A percentile compares a stretch with the other conserved stretches of the same genome.
These are phyloP conservation scores for Euthynnus affinis DNA, from an alignment of 2,797 vertebrate genomes.

Conservation along the genomic window DNA sequence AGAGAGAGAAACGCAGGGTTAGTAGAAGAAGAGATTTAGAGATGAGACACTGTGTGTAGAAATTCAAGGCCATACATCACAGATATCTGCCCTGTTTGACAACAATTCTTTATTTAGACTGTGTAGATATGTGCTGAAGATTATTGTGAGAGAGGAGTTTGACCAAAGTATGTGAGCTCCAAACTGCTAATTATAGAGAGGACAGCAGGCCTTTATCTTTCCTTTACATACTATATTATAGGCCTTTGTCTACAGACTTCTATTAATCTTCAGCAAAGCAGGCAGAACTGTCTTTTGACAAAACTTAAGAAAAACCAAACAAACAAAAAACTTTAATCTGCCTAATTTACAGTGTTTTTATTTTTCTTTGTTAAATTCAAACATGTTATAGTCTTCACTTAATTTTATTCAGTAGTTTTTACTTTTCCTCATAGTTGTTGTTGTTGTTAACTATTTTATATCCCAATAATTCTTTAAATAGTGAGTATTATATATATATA, in stretches of 20 bases:
- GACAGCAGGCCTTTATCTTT: constrained; percentile 18
- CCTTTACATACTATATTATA: not conserved
- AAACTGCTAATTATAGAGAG: constrained; percentile 1
- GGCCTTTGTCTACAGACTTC: constrained; percentile 14
- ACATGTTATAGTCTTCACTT: not conserved
- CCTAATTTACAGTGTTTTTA: not conserved
- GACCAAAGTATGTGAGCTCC: not conserved
- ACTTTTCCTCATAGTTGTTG: not conserved
- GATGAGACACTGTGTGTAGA: constrained; percentile 43
- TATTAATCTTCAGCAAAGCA: constrained; percentile 16
- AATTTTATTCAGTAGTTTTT: not conserved
- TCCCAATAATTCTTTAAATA: not conserved
- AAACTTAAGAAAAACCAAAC: constrained; percentile 19
- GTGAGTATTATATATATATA: not conserved
- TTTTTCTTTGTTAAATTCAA: not conserved
- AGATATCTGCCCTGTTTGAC: constrained; percentile 50
- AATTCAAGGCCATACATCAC: constrained; percentile 55
- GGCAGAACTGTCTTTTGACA: not conserved
- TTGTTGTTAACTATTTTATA: not conserved
- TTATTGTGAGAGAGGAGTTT: constrained; percentile 37
- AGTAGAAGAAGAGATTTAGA: constrained; percentile 23
- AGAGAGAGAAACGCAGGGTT: constrained; percentile 23
- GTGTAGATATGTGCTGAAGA: constrained; percentile 32
- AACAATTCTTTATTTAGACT: constrained; percentile 46
- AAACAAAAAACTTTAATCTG: not conserved